Conservation (phyloP, 2,797 vertebrate genomes). For the Prunella strophiata region DNA sequence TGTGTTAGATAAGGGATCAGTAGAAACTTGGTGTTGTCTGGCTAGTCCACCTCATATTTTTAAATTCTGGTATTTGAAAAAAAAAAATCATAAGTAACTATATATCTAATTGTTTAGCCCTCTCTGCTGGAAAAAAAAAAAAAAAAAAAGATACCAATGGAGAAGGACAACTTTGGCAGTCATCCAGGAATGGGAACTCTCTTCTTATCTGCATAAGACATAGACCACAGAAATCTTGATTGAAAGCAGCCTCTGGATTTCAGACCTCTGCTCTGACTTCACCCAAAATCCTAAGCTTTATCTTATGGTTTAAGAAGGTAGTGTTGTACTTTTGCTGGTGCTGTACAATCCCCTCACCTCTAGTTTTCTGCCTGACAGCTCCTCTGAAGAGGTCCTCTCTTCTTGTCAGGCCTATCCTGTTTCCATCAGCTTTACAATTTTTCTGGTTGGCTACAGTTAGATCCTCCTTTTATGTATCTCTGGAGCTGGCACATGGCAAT, state of each 20-base stretch:
- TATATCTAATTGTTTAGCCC: neutral
- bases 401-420: neutral
- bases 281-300: neutral
- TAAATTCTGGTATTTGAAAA: neutral
- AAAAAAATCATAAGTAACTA: neutral
- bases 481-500: neutral
- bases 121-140: neutral
- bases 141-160: neutral
- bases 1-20: neutral
- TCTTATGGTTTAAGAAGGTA: neutral
- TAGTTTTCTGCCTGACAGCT: neutral
- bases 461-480: neutral
- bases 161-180: neutral
- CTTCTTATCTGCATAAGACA: neutral
- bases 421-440: neutral
- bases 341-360: neutral
- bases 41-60: neutral
- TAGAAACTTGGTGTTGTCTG: neutral
- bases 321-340: neutral
- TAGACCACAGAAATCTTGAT: neutral
- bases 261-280: neutral
- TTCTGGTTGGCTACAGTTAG: neutral
- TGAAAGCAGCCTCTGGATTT: neutral
- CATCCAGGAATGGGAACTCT: neutral
- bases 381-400: neutral